phyloP scores from a whole-genome alignment of 1,140 invertebrate genomes.

The Leptinotarsa lineolata region DNA sequence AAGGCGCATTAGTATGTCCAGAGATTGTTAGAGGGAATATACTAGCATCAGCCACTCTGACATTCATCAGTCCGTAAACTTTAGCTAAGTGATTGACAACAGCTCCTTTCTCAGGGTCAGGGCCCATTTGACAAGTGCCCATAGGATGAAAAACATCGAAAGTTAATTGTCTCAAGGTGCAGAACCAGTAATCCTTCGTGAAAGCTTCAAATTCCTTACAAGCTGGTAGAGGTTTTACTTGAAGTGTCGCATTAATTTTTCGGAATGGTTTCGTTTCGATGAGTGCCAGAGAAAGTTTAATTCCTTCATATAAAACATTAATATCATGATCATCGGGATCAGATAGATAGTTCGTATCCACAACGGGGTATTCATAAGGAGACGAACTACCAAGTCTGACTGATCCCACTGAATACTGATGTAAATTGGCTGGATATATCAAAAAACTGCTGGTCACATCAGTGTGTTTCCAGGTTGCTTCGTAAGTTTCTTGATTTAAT shows the following conservation, averaged over 20 bases:
- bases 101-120: constrained; percentile 28
- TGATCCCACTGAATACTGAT: constrained; percentile 74
- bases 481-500: not conserved
- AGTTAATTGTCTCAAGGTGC: constrained; percentile 45
- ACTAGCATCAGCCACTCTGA: constrained; percentile 51
- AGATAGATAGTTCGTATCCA: constrained; percentile 77
- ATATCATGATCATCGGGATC: constrained; percentile 64
- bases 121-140: constrained; percentile 53
- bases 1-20: constrained; percentile 59
- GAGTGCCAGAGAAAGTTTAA: constrained; percentile 60
- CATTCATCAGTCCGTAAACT: constrained; percentile 40
- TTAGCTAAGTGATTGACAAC: constrained; percentile 41
- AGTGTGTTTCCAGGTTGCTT: not conserved
- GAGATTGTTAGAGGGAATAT: constrained; percentile 39
- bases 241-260: constrained; percentile 63
- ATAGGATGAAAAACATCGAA: constrained; percentile 49
- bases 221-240: constrained; percentile 63
- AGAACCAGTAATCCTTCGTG: constrained; percentile 48
- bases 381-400: constrained; percentile 69
- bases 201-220: constrained; percentile 55
- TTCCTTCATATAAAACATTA: constrained; percentile 59
- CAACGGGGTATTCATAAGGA: constrained; percentile 74
- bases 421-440: constrained; percentile 51
- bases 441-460: constrained; percentile 25
- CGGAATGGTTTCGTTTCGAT: constrained; percentile 64